These are phyloP conservation scores for Alitta virens DNA, from an alignment of 2,888 invertebrate genomes.

Conservation along the genomic window DNA sequence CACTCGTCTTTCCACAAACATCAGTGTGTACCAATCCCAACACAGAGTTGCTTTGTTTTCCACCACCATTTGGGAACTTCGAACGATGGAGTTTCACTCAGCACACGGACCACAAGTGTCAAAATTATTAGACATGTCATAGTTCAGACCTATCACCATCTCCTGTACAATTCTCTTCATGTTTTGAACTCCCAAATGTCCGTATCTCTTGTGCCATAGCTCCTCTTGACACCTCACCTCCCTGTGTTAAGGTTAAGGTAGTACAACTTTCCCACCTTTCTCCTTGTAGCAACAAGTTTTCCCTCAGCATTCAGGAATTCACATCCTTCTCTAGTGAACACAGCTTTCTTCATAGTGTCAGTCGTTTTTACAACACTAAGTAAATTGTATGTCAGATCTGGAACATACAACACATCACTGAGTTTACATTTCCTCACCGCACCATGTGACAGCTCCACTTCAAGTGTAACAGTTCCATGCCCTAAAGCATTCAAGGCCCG, in stretches of 20 bases:
- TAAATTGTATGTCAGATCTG: slow-evolving; percentile 8
- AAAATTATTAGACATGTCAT: background rate
- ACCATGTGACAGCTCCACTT: background rate
- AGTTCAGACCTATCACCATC: background rate
- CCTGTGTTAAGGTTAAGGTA: background rate
- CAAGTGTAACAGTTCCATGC: slow-evolving; percentile 6
- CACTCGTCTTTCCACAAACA: slow-evolving; percentile 5
- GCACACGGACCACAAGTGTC: slow-evolving; percentile 1
- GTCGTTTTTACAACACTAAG: slow-evolving; percentile 3
- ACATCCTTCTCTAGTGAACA: slow-evolving; percentile 7
- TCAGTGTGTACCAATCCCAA: slow-evolving; percentile 8
- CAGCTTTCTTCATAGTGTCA: background rate
- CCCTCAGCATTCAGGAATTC: background rate
- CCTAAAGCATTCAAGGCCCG: slow-evolving; percentile 7
- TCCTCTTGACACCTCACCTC: background rate
- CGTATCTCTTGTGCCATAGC: slow-evolving; percentile 12
- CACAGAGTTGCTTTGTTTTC: background rate
- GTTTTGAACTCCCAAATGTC: slow-evolving; percentile 4
- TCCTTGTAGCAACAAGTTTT: slow-evolving; percentile 4
- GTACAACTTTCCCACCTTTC: slow-evolving; percentile 1
- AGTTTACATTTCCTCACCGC: background rate
- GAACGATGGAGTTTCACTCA: background rate
- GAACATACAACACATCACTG: slow-evolving; percentile 15
- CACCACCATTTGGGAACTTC: background rate
- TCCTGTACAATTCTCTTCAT: slow-evolving; percentile 1